A percentile compares a stretch with the other conserved stretches of the same genome.
These are phyloP conservation scores for Thinocorus orbignyianus DNA, from an alignment of 2,113 vertebrate genomes.

Conservation along the genomic window DNA sequence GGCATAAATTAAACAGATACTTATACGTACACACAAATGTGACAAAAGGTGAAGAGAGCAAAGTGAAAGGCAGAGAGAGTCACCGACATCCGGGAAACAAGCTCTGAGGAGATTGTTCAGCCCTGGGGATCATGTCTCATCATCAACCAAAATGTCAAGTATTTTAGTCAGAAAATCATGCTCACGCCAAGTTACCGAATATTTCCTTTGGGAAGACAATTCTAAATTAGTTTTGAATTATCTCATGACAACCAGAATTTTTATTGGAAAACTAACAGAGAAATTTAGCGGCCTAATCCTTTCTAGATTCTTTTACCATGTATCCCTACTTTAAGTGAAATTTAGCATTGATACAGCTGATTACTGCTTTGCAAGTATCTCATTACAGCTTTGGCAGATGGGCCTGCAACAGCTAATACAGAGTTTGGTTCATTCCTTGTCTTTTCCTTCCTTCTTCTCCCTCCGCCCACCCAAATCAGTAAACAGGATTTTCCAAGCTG, in stretches of 20 bases:
- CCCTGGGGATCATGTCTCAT: not conserved
- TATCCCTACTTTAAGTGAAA: not conserved
- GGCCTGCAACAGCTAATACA: not conserved
- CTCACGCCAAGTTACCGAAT: not conserved
- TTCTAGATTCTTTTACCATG: not conserved
- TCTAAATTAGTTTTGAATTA: slow-evolving; percentile 39
- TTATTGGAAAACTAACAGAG: slow-evolving; percentile 63
- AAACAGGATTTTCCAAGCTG: slow-evolving; percentile 29
- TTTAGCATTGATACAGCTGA: not conserved
- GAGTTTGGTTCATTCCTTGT: not conserved
- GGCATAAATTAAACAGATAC: not conserved
- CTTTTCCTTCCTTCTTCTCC: not conserved
- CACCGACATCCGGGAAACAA: not conserved
- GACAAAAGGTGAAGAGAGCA: not conserved
- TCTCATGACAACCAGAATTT: slow-evolving; percentile 25
- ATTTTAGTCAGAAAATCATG: slow-evolving; percentile 19
- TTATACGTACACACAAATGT: not conserved
- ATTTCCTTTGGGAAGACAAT: slow-evolving; percentile 67
- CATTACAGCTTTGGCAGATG: slow-evolving; percentile 6
- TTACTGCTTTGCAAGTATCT: not conserved
- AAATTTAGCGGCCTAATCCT: slow-evolving; percentile 50
- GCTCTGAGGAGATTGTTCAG: not conserved
- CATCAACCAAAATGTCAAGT: slow-evolving; percentile 3
- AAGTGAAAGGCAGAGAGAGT: not conserved
- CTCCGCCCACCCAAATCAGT: not conserved